Evolutionary conservation across 2,797 vertebrate species (phyloP), one percentile per base, ranked within the genome.

Genomic region (Mallotus villosus): DNA sequence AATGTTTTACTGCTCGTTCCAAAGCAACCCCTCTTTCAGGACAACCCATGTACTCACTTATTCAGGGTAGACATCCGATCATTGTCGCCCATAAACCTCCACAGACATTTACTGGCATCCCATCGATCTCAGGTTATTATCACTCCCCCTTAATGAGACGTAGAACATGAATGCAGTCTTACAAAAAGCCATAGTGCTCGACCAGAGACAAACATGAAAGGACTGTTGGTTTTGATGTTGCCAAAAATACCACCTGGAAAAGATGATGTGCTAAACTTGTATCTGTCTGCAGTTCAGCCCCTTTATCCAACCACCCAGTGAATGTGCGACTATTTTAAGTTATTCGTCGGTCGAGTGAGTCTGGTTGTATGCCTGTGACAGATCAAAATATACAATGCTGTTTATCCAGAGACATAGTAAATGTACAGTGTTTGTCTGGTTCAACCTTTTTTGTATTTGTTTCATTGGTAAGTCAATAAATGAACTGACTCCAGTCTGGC

Each of bases 391-490:
- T 49, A 72, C 71, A 69, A 70, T 77, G 64, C 66, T 49, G 34
- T 80, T 72, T 74, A 81, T 71, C 64, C 64, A 27, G 37, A 70
- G 71, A 58, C 68, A 70, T 73, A 53, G 59, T 63, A 78, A 76
- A 65, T 75, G 74, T 84, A 72, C 70, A 74, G 70, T 79, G 63
- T 78, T 67, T 58, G 58, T 82, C 32, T 82, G 75, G 75, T 61
- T 85, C 72, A 77, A 72, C 41, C 41, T 83, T 67, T 81, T 84
- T 78, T 86, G 64, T 66, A 25, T 74, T 72, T 75, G 83, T 76
- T 76, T 60, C 53, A 77, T 86, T 80, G 71, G 55, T 65, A 67
- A 74, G 71, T 85, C 70, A 93, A 93, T 92, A 92, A 93, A 93
- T 82, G 46, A 76, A 75, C 72, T 73, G 78, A 76, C 81, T 84